phyloP scores from a whole-genome alignment of 1,140 invertebrate genomes.

The Gryllus bimaculatus region DNA sequence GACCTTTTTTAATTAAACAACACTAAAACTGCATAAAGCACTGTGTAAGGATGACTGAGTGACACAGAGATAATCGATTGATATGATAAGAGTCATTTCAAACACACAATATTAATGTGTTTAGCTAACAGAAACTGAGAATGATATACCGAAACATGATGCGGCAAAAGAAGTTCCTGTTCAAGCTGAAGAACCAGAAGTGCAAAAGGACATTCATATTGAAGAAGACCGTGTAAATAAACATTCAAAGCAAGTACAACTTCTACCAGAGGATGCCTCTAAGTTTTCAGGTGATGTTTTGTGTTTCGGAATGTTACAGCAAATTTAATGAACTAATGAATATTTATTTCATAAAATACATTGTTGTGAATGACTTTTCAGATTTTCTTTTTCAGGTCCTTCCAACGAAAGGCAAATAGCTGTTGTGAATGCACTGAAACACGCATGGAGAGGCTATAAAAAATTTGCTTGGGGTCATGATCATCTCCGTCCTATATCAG shows the following conservation, averaged over 20 bases:
- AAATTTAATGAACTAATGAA: not conserved
- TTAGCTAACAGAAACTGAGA: not conserved
- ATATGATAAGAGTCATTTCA: not conserved
- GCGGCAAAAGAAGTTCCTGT: not conserved
- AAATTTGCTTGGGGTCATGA: conserved; percentile 91
- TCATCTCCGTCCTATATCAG: conserved; percentile 80
- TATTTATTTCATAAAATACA: not conserved
- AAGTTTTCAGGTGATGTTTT: conserved; percentile 16
- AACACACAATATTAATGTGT: not conserved
- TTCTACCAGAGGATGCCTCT: conserved; percentile 12
- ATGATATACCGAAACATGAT: not conserved
- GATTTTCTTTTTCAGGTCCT: conserved; percentile 11
- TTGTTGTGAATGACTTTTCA: not conserved
- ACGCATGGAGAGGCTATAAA: conserved; percentile 88
- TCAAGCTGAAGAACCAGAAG: not conserved
- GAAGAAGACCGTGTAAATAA: not conserved
- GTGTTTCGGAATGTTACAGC: not conserved
- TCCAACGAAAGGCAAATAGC: conserved; percentile 66
- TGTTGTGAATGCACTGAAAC: conserved; percentile 75
- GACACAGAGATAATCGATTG: not conserved
- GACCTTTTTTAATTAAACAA: not conserved
- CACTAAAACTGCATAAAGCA: not conserved
- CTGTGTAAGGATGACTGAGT: not conserved
- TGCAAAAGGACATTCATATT: not conserved
- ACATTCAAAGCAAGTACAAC: conserved; percentile 8